Base-by-base conservation (phyloP, 1,140 invertebrate genomes). In the Drosophila lacertosa region DNA sequence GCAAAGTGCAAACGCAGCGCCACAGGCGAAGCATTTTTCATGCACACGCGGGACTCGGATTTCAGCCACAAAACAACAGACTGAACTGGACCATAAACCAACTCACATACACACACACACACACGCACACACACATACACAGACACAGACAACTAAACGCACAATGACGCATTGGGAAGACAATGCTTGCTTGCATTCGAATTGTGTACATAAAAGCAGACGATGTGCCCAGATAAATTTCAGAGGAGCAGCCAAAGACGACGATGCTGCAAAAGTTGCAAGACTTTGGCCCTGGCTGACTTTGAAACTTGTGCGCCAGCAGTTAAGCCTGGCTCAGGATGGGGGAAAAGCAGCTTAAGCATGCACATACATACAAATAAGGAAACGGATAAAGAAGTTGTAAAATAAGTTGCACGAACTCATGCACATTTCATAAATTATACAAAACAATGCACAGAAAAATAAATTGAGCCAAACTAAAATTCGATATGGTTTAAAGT, bases 371-470 rank as follows among this genome's bases (percentile, higher is more conserved):
- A 35, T 48, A 68, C 64, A 53, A 68, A 84, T 74, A 86, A 74
- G 81, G 68, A 80, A 84, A 65, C 77, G 67, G 80, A 84, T 74
- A 63, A 82, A 88, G 82, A 82, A 88, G 82, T 88, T 81, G 74
- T 84, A 88, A 73, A 88, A 83, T 83, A 84, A 81, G 77, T 79
- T 81, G 77, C 77, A 58, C 57, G 63, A 72, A 44, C 80, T 83
- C 71, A 68, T 67, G 70, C 47, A 57, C 76, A 51, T 73, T 84
- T 76, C 57, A 58, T 64, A 69, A 64, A 68, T 60, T 22, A 68
- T 57, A 58, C 35, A 54, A 54, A 72, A 66, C 40, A 72, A 67
- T 53, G 37, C 63, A 48, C 53, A 55, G 55, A 70, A 65, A 65
- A 65, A 65, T 65, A 70, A 39, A 20, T 13, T 29, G 18, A 3